phyloP scores from a whole-genome alignment of 2,113 vertebrate species.

The Mus pahari region DNA sequence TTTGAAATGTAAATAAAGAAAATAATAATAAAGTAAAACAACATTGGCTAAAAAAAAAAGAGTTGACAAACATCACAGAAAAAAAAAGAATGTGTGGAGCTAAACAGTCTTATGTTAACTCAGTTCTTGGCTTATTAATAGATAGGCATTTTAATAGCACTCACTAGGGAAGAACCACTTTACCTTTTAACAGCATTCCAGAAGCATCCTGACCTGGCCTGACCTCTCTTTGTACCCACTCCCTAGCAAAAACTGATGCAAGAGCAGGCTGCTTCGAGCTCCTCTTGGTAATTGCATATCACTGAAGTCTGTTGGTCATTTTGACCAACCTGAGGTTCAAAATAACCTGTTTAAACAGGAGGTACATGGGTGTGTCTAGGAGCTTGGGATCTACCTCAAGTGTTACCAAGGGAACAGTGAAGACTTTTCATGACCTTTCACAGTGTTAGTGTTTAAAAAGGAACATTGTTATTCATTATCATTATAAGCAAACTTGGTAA shows the following conservation, averaged over 20 bases:
- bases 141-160: neutral
- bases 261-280: neutral
- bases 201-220: neutral
- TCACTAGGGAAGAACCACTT: neutral
- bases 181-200: neutral
- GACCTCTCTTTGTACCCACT: neutral
- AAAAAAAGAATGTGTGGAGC: neutral
- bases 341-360: slow-evolving; percentile 6
- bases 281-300: neutral
- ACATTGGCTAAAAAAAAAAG: too few species aligned
- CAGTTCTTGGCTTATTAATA: neutral
- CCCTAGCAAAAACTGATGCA: neutral
- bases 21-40: too few species aligned
- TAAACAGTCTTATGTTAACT: neutral
- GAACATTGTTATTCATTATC: slow-evolving; percentile 34
- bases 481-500: slow-evolving; percentile 54
- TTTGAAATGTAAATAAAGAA: too few species aligned
- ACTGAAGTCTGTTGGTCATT: slow-evolving; percentile 1
- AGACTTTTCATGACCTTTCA: slow-evolving; percentile 39
- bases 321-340: neutral
- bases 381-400: neutral
- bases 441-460: neutral
- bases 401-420: neutral
- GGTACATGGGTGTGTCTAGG: neutral
- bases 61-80: too few species aligned